Percentiles rank a stretch among this genome's conserved stretches.
Conservation (phyloP, 2,888 invertebrate genomes). For the Dioctria linearis region DNA sequence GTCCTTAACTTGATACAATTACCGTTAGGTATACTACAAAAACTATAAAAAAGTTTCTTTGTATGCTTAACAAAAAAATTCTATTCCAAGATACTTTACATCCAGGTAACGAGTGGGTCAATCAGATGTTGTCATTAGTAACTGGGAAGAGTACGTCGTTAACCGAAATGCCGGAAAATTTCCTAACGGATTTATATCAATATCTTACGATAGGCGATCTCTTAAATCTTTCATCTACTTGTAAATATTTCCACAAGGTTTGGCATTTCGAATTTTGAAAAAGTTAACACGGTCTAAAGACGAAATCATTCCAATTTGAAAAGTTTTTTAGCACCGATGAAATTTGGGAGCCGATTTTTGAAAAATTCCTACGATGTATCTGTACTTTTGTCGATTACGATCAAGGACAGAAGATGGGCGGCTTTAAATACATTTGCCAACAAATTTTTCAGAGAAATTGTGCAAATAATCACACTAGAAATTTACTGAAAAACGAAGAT, state of each 20-base stretch:
- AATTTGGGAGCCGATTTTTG: slow-evolving; percentile 56
- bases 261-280: neutral
- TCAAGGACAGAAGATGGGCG: slow-evolving; percentile 43
- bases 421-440: slow-evolving; percentile 44
- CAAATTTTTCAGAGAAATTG: slow-evolving; percentile 29
- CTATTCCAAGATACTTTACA: neutral
- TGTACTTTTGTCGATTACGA: slow-evolving; percentile 49
- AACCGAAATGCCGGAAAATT: slow-evolving; percentile 52
- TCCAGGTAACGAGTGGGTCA: slow-evolving; percentile 25
- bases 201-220: slow-evolving; percentile 52
- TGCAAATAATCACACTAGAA: neutral
- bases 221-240: slow-evolving; percentile 53
- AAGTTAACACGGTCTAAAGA: neutral
- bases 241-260: slow-evolving; percentile 53
- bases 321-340: slow-evolving; percentile 56
- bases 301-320: neutral
- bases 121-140: slow-evolving; percentile 47
- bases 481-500: neutral
- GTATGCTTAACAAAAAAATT: neutral
- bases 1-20: slow-evolving; percentile 44
- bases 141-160: slow-evolving; percentile 38
- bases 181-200: slow-evolving; percentile 29
- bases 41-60: neutral
- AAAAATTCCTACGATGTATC: slow-evolving; percentile 46
- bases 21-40: slow-evolving; percentile 32